Base-by-base conservation (phyloP, 2,113 vertebrate species). In the Diadophis punctatus region DNA sequence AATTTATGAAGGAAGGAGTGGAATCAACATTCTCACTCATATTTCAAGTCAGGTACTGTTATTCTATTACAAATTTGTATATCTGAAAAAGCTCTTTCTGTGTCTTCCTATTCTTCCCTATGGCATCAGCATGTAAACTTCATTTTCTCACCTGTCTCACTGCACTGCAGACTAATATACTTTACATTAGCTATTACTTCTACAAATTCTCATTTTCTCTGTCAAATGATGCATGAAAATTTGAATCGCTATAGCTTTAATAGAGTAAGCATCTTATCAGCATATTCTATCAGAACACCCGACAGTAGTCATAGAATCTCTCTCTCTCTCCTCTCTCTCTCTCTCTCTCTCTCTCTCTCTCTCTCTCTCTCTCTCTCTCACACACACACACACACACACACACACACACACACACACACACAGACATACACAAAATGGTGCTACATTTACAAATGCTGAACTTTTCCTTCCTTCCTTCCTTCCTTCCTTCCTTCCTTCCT, bases 151-250 rank as follows among this genome's bases (percentile, higher is more conserved):
- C 94, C 92, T 96, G 88, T 90, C 92, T 91, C 87, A 93, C 92
- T 95, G 84, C 90, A 91, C 22, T 94, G 92, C 0, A 1, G 94
- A 88, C 92, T 91, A 94, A 94, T 96, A 91, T 92, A 93, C 93
- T 97, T 96, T 96, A 95, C 84, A 90, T 96, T 96, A 95, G 92
- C 95, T 96, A 95, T 96, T 95, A 95, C 93, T 96, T 96, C 93
- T 95, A 93, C 92, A 96, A 94, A 96, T 97, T 95, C 94, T 96
- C 93, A 95, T 97, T 97, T 97, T 96, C 93, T 95, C 91, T 96
- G 88, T 95, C 93, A 97, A 97, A 97, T 95, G 95, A 96, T 96
- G 95, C 95, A 95, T 96, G 95, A 87, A 96, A 95, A 84, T 94
- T 89, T 94, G 93, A 96, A 96, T 96, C 93, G 91, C 93, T 94